These are phyloP conservation scores for Trinorchestia longiramus DNA, from an alignment of 1,140 invertebrate genomes.

Conservation along the genomic window DNA sequence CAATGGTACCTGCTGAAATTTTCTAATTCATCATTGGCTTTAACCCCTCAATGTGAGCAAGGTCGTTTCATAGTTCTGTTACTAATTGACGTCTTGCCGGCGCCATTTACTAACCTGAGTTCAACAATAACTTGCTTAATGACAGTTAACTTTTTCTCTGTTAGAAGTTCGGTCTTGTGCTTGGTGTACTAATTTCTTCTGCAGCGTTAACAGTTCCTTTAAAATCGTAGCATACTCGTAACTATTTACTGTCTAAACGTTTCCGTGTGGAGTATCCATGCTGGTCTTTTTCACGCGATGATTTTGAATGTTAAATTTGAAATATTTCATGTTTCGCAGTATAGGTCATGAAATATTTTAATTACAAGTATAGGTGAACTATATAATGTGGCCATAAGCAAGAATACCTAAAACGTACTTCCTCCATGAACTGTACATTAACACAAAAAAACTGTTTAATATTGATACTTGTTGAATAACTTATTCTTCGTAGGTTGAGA, in stretches of 20 bases:
- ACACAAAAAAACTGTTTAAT: background rate
- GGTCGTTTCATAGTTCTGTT: background rate
- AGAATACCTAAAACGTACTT: background rate
- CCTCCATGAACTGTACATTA: background rate
- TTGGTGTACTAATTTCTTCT: background rate
- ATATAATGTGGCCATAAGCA: background rate
- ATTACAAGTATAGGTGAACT: background rate
- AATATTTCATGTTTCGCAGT: background rate
- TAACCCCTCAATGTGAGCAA: background rate
- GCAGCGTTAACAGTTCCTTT: background rate
- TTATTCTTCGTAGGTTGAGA: no score
- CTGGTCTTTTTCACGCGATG: background rate
- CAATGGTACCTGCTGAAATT: background rate
- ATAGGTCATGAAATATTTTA: background rate
- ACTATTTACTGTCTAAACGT: no score
- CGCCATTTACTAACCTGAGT: background rate
- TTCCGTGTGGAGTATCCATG: background rate
- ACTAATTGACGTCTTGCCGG: background rate
- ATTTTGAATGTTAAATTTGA: background rate
- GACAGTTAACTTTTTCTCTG: background rate
- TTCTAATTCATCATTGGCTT: background rate
- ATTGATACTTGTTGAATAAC: no score
- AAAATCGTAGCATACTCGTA: no score
- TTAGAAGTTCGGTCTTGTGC: background rate
- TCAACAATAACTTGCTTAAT: background rate